Evolutionary conservation across 2,888 invertebrate genomes (phyloP), one percentile per base, ranked within the genome.

Genomic region (Sipha maydis): DNA sequence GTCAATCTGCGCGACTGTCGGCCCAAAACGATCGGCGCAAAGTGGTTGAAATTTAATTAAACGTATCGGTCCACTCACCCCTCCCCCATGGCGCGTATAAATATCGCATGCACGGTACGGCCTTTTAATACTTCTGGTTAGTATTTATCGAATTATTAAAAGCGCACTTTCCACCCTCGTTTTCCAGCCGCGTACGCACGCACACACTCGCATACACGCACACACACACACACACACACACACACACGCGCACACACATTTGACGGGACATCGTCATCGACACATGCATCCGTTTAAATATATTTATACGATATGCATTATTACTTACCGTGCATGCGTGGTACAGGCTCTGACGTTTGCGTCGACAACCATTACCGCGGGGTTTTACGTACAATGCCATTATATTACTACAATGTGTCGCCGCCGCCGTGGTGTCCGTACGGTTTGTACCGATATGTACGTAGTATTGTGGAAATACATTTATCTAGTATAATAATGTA

Each of bases 21-120:
- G 31, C 80, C 80, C 25, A 38, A 71, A 71, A 71, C 54, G 83
- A 28, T 54, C 67, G 31, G 31, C 54, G 79, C 56, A 71, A 86
- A 86, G 86, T 86, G 86, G 79, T 79, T 25, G 79, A 86, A 80
- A 78, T 86, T 86, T 79, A 86, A 86, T 86, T 86, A 86, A 86
- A 85, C 69, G 31, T n/a, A 34, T 78, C 78, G 54, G 48, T 67
- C 61, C 61, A 77, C 77, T 31, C 77, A 2, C 8, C 77, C 41
- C 85, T 8, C 14, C 67, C 48, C 67, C 67, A 28, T 25, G 28
- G 61, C 75, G 31, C 38, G 41, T 61, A 71, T 71, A 48, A 48
- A 82, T 71, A 41, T 25, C 48, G 69, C 38, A 25, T 69, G 19
- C 8, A 25, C 28, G n/a, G 19, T n/a, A 28, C 48, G 69, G 41